A percentile compares a stretch with the other conserved stretches of the same genome.
phyloP scores from a whole-genome alignment of 2,888 invertebrate species.

The Oconnorella tubifera region DNA sequence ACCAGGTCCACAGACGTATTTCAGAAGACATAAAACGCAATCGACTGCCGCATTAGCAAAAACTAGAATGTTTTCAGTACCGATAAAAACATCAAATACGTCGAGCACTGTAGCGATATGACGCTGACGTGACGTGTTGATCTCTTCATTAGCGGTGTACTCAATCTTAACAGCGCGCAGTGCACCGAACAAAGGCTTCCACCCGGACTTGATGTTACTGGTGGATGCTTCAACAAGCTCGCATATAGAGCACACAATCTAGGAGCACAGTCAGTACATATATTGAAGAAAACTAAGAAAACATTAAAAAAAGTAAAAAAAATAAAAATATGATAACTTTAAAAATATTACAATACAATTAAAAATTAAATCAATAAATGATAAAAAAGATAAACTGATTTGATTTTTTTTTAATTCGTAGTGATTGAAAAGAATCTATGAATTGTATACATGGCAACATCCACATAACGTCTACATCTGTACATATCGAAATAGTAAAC shows the following conservation, averaged over 20 bases:
- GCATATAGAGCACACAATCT: slow-evolving; percentile 91
- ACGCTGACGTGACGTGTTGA: slow-evolving; percentile 52
- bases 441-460: no score
- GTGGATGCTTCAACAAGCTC: slow-evolving; percentile 93
- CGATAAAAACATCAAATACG: slow-evolving; percentile 82
- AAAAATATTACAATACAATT: background rate
- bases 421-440: no score
- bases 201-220: slow-evolving; percentile 88
- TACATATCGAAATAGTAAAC: no score
- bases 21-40: slow-evolving; percentile 83
- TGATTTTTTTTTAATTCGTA: no score
- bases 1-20: slow-evolving; percentile 70
- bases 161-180: slow-evolving; percentile 71
- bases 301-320: background rate
- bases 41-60: slow-evolving; percentile 92
- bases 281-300: no score
- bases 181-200: slow-evolving; percentile 92
- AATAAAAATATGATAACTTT: background rate
- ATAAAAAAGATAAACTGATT: no score
- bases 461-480: no score
- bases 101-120: slow-evolving; percentile 63
- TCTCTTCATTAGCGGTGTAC: slow-evolving; percentile 51
- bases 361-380: background rate
- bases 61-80: slow-evolving; percentile 85
- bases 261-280: no score